Percentiles rank a stretch among this genome's conserved stretches.
Evolutionary conservation across 1,140 invertebrate genomes (phyloP).

Genomic region (Dreissena polymorpha): DNA sequence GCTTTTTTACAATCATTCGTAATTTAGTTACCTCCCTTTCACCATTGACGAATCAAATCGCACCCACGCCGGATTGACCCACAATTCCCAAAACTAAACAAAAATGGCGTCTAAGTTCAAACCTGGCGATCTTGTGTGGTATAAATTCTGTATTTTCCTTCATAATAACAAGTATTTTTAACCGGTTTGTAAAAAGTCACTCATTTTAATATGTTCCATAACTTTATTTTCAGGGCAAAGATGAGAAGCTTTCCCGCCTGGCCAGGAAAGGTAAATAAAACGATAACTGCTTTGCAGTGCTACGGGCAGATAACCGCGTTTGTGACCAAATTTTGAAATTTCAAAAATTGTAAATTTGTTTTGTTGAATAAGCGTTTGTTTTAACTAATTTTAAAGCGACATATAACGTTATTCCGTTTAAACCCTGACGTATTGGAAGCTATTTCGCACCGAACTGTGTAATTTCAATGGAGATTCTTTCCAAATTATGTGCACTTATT

Average conservation of each 20-base stretch:
- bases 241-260: slow-evolving; percentile 97
- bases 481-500: too few relatives aligned
- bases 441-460: background rate
- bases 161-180: slow-evolving; percentile 57
- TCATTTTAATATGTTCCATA: slow-evolving; percentile 43
- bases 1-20: too few relatives aligned
- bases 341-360: background rate
- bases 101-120: slow-evolving; percentile 84
- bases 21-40: too few relatives aligned
- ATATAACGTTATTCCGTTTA: background rate
- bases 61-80: slow-evolving; percentile 55
- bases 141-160: slow-evolving; percentile 71
- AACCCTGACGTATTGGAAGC: background rate
- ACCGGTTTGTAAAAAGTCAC: background rate
- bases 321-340: background rate
- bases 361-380: too few relatives aligned
- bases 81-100: slow-evolving; percentile 62
- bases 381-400: background rate
- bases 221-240: slow-evolving; percentile 89
- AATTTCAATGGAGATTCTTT: too few relatives aligned
- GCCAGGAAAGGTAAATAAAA: slow-evolving; percentile 90
- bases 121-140: slow-evolving; percentile 89
- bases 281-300: background rate
- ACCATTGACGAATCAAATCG: too few relatives aligned
- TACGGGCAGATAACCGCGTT: background rate